Evolutionary conservation across 2,797 vertebrate species (phyloP), one percentile per base, ranked within the genome.

Genomic region (Heliangelus exortis): DNA sequence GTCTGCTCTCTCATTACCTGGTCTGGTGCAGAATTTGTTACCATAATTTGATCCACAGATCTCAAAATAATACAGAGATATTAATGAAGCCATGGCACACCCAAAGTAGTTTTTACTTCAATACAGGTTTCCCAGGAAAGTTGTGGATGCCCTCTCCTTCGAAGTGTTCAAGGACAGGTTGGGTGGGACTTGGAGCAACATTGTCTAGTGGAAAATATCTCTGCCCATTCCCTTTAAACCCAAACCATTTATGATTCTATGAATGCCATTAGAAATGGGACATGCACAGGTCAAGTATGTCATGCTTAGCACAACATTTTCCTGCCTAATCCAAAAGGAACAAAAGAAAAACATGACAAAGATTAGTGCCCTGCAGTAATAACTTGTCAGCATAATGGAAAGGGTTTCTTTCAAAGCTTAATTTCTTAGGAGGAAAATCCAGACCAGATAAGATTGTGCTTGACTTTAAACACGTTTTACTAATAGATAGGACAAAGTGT

Each of bases 41-140:
- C 4, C 36, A 18, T 7, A 15, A 6, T 53, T 39, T 15, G 23
- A 71, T 34, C 15, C 33, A 54, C 28, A 57, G 58, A 58, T 29
- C 43, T 86, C 48, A 53, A 53, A 85, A 36, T 25, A 66, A 51
- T 25, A 21, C 15, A 34, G 2, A 58, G 22, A n/a, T 50, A 12
- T 8, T 54, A 28, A 41, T 14, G 23, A 62, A 81, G 15, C 10
- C 7, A 19, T 0, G 0, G 6, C 17, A 78, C 8, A 59, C 2
- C 0, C 23, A 33, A 45, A 77, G 6, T 7, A 59, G 14, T 72
- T 87, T 78, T 58, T 73, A 87, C 10, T 85, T 77, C 36, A 68
- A 8, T 22, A 47, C 19, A 21, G 20, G 47, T 47, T 47, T 20
- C 11, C 20, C 20, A 47, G 47, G 47, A 21, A 22, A 47, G 47